These are phyloP conservation scores for Mantis religiosa DNA, from an alignment of 2,888 invertebrate genomes.

Conservation along the genomic window DNA sequence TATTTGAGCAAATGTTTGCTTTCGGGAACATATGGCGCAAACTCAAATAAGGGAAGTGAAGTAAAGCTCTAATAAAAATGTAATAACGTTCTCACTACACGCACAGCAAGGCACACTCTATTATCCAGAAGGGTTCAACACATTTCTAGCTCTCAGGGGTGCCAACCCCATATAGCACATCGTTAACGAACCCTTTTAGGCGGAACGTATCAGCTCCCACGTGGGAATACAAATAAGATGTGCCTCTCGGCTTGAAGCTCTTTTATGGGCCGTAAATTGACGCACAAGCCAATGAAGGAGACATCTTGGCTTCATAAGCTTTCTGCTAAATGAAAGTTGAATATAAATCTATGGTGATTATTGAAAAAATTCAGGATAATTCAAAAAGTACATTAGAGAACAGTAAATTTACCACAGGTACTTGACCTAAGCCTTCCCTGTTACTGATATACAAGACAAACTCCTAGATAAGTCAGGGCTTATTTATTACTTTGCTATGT, in stretches of 20 bases:
- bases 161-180: background rate
- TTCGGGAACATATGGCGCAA: background rate
- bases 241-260: background rate
- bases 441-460: too few relatives aligned
- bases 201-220: background rate
- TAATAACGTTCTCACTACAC: background rate
- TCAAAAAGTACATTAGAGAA: too few relatives aligned
- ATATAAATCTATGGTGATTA: too few relatives aligned
- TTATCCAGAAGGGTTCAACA: background rate
- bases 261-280: background rate
- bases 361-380: too few relatives aligned
- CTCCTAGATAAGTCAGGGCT: too few relatives aligned
- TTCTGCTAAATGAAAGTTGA: too few relatives aligned
- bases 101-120: background rate
- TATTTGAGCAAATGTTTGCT: too few relatives aligned
- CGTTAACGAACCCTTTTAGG: background rate
- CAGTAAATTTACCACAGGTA: too few relatives aligned
- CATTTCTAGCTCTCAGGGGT: background rate
- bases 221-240: background rate
- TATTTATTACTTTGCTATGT: too few relatives aligned
- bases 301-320: too few relatives aligned
- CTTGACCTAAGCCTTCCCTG: too few relatives aligned
- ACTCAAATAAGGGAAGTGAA: background rate
- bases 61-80: background rate
- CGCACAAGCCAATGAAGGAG: background rate